Percentiles rank a stretch among this genome's conserved stretches.
Conservation (phyloP, 2,797 vertebrate genomes). For the Podarcis siculus region DNA sequence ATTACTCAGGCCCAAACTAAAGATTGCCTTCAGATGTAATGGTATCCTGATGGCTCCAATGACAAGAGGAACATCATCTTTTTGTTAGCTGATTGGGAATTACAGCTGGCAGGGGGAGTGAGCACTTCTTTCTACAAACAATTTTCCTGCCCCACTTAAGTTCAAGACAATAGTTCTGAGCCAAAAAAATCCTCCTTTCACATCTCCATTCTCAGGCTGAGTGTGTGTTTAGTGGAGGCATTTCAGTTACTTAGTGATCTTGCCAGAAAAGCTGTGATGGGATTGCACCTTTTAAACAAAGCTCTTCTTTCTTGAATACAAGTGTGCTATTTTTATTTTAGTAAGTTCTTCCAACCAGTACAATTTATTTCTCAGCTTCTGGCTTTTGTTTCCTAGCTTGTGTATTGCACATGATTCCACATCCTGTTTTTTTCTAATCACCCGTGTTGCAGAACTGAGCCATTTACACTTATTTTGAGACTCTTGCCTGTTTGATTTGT, state of each 20-base stretch:
- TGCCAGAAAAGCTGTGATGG: neutral
- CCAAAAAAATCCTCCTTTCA: too few species aligned
- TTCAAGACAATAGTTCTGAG: neutral
- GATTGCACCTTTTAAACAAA: neutral
- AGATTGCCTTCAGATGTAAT: neutral
- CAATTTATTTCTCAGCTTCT: neutral
- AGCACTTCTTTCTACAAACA: too few species aligned
- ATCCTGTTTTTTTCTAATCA: neutral
- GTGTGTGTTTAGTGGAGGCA: neutral
- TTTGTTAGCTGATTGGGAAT: neutral
- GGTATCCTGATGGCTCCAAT: neutral
- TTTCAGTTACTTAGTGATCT: neutral
- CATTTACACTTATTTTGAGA: neutral
- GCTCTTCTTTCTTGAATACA: too few species aligned
- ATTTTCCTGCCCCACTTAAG: neutral
- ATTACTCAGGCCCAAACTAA: neutral
- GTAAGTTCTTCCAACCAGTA: neutral
- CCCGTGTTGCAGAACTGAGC: neutral
- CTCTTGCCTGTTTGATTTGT: neutral
- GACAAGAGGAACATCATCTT: neutral
- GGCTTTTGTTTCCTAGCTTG: neutral
- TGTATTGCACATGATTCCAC: neutral
- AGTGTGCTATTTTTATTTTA: too few species aligned
- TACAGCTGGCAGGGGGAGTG: neutral
- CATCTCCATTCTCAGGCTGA: neutral